Base-by-base conservation (phyloP, 2,888 invertebrate genomes). In the Phasia obesa region DNA sequence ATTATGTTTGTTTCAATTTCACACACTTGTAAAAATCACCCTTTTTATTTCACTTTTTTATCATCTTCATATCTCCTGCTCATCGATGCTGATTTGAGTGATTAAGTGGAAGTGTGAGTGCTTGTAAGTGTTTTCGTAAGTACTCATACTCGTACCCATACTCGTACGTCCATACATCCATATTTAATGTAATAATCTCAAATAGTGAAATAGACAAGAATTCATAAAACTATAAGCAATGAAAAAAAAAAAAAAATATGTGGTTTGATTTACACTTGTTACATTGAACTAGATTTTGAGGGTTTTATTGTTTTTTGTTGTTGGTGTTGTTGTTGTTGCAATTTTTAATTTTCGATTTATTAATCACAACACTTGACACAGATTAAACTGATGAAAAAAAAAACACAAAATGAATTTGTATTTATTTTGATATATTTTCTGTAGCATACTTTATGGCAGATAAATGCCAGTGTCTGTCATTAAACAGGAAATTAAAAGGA, bases 321-420 rank as follows among this genome's bases (percentile, higher is more conserved):
- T 53, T 44, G n/a, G n/a, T n/a, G n/a, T n/a, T n/a, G n/a, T n/a
- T n/a, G n/a, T n/a, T n/a, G n/a, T n/a, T n/a, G n/a, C n/a, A n/a
- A n/a, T n/a, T n/a, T 64, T 47, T 35, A 17, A 21, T 38, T 51
- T 67, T 51, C 25, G 59, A 76, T 65, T 76, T 59, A 67, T 67
- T 65, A 47, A 75, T 75, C 25, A 57, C 57, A 57, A 65, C 59
- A 67, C 75, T 67, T 76, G 67, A 76, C 75, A 76, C 27, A 55
- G 55, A 67, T 76, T 59, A 38, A 57, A 49, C 5, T 2, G 23
- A 51, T 23, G 23, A 51, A 11, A 53, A 27, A 0, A 19, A 57
- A 15, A 6, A 17, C 17, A 7, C n/a, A n/a, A n/a, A n/a, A n/a
- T n/a, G n/a, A 17, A 9, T 1, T 6, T 19, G 7, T 17, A 17